Percentiles rank a stretch among this genome's conserved stretches.
phyloP scores from a whole-genome alignment of 2,888 invertebrate species.

The Dichetophora obliterata region DNA sequence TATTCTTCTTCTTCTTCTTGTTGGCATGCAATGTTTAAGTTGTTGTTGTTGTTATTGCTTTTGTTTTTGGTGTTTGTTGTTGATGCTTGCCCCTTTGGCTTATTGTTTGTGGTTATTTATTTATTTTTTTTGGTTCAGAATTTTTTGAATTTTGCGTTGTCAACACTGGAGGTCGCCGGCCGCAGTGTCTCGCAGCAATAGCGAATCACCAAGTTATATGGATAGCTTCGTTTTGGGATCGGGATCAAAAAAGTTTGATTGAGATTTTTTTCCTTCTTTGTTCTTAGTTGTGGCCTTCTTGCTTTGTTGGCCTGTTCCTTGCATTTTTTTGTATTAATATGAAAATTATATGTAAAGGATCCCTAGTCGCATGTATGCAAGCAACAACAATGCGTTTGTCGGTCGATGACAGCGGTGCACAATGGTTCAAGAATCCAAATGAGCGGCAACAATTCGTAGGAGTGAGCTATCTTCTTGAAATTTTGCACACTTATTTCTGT shows the following conservation, averaged over 20 bases:
- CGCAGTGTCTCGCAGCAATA: neutral
- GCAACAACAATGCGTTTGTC: constrained; percentile 32
- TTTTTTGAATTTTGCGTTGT: constrained; percentile 19
- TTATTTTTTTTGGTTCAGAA: neutral
- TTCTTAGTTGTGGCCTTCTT: neutral
- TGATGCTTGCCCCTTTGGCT: constrained; percentile 15
- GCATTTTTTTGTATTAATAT: constrained; percentile 12
- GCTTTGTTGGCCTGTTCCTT: neutral
- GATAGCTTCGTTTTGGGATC: neutral
- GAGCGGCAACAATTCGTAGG: too few relatives aligned
- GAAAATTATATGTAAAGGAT: constrained; percentile 33
- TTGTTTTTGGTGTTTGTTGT: neutral
- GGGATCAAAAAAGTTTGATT: constrained; percentile 14
- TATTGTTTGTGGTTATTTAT: neutral
- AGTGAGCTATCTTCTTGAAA: too few relatives aligned
- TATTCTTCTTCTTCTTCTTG: neutral
- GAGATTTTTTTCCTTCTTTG: constrained; percentile 20
- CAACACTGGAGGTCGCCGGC: constrained; percentile 31
- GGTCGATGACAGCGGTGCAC: constrained; percentile 12
- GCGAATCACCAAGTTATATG: neutral
- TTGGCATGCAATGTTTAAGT: neutral
- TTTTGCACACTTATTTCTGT: too few relatives aligned
- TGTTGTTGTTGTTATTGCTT: neutral
- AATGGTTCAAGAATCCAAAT: too few relatives aligned
- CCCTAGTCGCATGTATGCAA: neutral